Conservation (phyloP, 2,797 vertebrate species). For the Phataginus tetradactyla region DNA sequence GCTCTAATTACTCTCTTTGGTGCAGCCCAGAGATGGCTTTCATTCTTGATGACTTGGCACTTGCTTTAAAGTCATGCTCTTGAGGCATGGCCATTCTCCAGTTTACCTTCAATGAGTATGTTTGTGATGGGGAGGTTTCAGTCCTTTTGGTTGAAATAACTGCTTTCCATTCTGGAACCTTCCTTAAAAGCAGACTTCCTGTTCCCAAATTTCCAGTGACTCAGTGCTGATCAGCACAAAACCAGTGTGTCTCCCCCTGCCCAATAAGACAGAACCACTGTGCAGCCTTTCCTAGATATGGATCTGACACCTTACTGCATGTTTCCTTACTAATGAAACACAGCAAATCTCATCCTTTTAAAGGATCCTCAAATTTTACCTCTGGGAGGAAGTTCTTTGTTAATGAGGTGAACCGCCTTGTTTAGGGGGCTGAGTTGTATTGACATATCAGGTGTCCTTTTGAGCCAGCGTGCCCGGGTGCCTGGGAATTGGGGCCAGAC, state of each 20-base stretch:
- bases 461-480: neutral
- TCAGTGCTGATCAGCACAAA: neutral
- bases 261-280: neutral
- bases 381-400: constrained; percentile 40
- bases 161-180: neutral
- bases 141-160: constrained; percentile 13
- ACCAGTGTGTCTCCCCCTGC: neutral
- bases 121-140: neutral
- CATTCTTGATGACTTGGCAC: neutral
- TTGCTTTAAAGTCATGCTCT: neutral
- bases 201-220: neutral
- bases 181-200: neutral
- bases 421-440: constrained; percentile 34
- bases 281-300: neutral
- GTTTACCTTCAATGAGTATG: neutral
- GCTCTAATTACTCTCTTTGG: neutral
- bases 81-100: neutral
- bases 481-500: constrained; percentile 68
- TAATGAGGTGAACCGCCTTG: neutral
- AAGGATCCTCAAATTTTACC: constrained; percentile 62
- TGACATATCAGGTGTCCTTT: neutral
- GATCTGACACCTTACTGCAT: rapidly evolving
- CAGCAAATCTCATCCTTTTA: neutral
- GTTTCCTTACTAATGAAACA: neutral
- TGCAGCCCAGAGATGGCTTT: neutral